phyloP scores from a whole-genome alignment of 2,888 invertebrate genomes.

The Acrocyrtus sp. region DNA sequence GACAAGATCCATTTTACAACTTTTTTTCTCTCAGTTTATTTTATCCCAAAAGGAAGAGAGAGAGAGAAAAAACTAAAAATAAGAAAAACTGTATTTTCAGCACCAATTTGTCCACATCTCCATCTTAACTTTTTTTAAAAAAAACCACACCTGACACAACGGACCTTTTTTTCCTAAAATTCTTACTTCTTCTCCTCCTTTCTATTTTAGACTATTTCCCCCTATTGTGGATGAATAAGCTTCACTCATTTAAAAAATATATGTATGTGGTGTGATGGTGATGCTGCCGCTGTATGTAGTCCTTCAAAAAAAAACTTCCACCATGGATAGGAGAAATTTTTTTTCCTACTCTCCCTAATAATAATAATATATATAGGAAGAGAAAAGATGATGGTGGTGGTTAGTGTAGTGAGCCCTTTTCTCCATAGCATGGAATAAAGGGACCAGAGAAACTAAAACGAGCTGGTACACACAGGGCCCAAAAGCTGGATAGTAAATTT shows the following conservation, averaged over 20 bases:
- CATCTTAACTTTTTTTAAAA: no score
- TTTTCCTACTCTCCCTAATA: slow-evolving; percentile 15
- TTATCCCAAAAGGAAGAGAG: no score
- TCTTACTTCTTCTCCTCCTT: slow-evolving; percentile 9
- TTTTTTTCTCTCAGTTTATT: no score
- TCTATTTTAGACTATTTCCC: slow-evolving; percentile 7
- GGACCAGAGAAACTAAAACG: slow-evolving; percentile 15
- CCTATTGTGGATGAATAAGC: slow-evolving; percentile 37
- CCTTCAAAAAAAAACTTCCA: slow-evolving; percentile 17
- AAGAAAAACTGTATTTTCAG: slow-evolving; percentile 50
- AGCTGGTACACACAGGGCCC: slow-evolving; percentile 28
- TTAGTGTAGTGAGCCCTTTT: slow-evolving; percentile 28
- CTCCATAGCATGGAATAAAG: slow-evolving; percentile 22
- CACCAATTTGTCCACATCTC: slow-evolving; percentile 53
- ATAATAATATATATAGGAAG: slow-evolving; percentile 34
- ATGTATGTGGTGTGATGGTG: slow-evolving; percentile 29
- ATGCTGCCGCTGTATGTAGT: slow-evolving; percentile 48
- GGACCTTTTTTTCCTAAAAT: slow-evolving; percentile 42
- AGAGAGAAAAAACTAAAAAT: slow-evolving; percentile 30
- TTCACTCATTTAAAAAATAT: slow-evolving; percentile 36
- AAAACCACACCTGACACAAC: slow-evolving; percentile 54
- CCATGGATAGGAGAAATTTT: slow-evolving; percentile 14
- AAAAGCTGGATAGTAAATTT: slow-evolving; percentile 50
- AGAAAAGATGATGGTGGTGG: not conserved
- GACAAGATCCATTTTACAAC: slow-evolving; percentile 51